Evolutionary conservation across 2,888 invertebrate genomes (phyloP).

Genomic region (Cryptophagus acutangulus): DNA sequence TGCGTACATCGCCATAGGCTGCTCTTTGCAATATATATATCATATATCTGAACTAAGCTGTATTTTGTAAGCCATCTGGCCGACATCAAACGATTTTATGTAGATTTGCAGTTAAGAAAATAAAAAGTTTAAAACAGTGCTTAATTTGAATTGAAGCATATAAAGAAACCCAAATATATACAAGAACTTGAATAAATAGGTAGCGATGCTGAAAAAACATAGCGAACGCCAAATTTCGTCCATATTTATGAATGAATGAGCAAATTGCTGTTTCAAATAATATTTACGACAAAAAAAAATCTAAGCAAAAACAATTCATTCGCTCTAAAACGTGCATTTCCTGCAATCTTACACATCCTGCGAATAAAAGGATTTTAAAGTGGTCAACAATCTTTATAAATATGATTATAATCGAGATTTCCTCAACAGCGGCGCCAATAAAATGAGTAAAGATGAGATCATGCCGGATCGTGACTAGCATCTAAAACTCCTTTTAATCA

Average conservation of each 20-base stretch:
- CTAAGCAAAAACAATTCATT: too few relatives aligned
- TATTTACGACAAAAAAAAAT: too few relatives aligned
- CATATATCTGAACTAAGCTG: constrained; percentile 28
- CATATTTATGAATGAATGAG: too few relatives aligned
- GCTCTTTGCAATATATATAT: constrained; percentile 38
- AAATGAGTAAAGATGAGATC: constrained; percentile 26
- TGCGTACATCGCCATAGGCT: constrained; percentile 42
- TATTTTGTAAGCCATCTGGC: constrained; percentile 42
- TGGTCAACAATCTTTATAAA: constrained; percentile 26
- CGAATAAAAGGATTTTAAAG: constrained; percentile 17
- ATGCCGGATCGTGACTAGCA: constrained; percentile 23
- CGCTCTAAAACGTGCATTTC: too few relatives aligned
- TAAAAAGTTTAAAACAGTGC: constrained; percentile 27
- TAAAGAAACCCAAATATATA: constrained; percentile 41
- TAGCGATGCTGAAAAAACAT: too few relatives aligned
- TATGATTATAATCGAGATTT: constrained; percentile 31
- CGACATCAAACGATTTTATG: constrained; percentile 48
- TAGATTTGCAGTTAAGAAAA: constrained; percentile 38
- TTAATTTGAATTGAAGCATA: constrained; percentile 44
- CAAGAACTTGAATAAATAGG: constrained; percentile 12
- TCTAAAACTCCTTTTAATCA: constrained; percentile 11
- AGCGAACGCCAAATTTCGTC: too few relatives aligned
- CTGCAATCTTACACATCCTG: constrained; percentile 10
- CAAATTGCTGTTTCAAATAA: too few relatives aligned
- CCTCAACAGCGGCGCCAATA: constrained; percentile 30